Percentiles rank a stretch among this genome's conserved stretches.
Evolutionary conservation across 2,888 invertebrate species (phyloP).

Genomic region (Synanthedon tipuliformis): DNA sequence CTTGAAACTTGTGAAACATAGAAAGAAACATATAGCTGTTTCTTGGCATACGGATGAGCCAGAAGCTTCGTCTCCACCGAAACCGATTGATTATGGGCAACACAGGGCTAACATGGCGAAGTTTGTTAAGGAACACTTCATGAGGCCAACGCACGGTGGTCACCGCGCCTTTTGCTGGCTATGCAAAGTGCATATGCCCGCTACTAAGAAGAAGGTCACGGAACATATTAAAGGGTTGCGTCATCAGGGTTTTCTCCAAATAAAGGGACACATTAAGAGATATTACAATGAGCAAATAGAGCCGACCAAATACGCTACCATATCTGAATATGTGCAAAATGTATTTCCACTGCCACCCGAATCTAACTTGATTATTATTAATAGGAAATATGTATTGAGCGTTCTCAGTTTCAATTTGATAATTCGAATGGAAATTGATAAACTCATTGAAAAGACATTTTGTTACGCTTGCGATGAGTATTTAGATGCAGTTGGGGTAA

Average conservation of each 20-base stretch:
- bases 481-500: slow-evolving; percentile 13
- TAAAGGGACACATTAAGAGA: slow-evolving; percentile 13
- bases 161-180: slow-evolving; percentile 32
- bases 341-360: too few species aligned
- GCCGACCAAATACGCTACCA: too few species aligned
- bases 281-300: too few species aligned
- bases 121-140: slow-evolving; percentile 28
- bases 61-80: too few species aligned
- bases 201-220: slow-evolving; percentile 22
- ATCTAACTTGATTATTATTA: too few species aligned
- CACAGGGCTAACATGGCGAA: slow-evolving; percentile 23
- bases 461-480: slow-evolving; percentile 31
- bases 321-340: too few species aligned
- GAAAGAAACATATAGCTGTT: slow-evolving; percentile 10
- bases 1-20: slow-evolving; percentile 15
- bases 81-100: slow-evolving; percentile 25
- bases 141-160: slow-evolving; percentile 35
- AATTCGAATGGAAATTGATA: slow-evolving; percentile 12
- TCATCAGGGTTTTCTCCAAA: slow-evolving; percentile 29
- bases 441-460: slow-evolving; percentile 17
- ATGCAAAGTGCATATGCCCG: slow-evolving; percentile 28
- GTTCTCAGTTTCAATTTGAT: slow-evolving; percentile 23
- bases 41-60: too few species aligned
- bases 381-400: slow-evolving; percentile 7
- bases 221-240: slow-evolving; percentile 25